phyloP scores from a whole-genome alignment of 1,140 invertebrate genomes.

The Neodiprion pinetum region DNA sequence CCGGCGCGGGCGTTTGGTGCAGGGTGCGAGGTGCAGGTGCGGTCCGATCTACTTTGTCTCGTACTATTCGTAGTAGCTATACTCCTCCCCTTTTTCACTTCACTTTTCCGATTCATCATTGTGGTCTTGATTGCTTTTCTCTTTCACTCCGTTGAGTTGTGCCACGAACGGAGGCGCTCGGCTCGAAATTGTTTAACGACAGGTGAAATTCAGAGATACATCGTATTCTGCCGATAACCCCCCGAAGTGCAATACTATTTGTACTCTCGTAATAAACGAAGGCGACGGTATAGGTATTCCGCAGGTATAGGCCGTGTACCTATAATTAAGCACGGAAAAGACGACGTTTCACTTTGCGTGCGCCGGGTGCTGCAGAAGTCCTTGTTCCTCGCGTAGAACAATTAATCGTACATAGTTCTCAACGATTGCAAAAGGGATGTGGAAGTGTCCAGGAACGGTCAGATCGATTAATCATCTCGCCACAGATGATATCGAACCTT shows the following conservation, averaged over 20 bases:
- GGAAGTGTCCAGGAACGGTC: too few relatives aligned
- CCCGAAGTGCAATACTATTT: too few relatives aligned
- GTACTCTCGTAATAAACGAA: too few relatives aligned
- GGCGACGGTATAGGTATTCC: not conserved
- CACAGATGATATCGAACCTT: too few relatives aligned
- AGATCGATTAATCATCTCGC: too few relatives aligned
- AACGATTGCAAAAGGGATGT: too few relatives aligned
- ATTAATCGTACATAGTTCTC: not conserved
- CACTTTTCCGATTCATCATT: not conserved
- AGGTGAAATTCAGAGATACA: not conserved
- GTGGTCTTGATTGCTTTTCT: not conserved
- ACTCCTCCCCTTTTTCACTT: not conserved
- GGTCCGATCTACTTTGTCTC: slow-evolving; percentile 8
- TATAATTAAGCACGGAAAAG: not conserved
- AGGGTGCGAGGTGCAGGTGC: slow-evolving; percentile 5
- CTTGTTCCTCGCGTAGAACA: not conserved
- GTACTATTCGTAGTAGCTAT: not conserved
- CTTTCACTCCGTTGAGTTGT: not conserved
- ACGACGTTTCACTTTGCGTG: not conserved
- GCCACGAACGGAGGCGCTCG: not conserved
- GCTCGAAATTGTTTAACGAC: not conserved
- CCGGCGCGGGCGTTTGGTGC: not conserved
- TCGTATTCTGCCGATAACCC: not conserved
- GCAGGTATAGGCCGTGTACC: not conserved
- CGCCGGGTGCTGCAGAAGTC: too few relatives aligned